Percentiles rank a stretch among this genome's conserved stretches.
Evolutionary conservation across 2,888 invertebrate species (phyloP).

Genomic region (Tridacna crocea): DNA sequence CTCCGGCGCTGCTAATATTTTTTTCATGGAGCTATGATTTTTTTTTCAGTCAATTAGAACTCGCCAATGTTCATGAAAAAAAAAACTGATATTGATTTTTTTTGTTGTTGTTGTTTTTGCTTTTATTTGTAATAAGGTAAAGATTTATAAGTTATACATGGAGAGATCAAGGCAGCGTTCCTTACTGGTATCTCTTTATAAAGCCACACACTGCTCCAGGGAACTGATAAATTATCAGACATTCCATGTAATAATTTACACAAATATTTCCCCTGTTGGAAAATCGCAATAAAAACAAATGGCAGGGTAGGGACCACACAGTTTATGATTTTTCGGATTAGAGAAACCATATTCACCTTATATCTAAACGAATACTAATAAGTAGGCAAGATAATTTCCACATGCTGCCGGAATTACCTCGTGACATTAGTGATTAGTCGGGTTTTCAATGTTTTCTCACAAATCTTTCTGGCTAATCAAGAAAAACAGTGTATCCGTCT

Average conservation of each 20-base stretch:
- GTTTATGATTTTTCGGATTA: constrained; percentile 22
- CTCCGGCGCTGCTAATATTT: no score
- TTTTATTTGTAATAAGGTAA: no score
- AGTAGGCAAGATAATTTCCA: constrained; percentile 56
- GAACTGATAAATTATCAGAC: constrained; percentile 10
- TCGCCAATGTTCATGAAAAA: no score
- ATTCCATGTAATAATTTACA: constrained; percentile 9
- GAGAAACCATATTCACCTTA: constrained; percentile 10
- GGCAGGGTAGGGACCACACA: constrained; percentile 16
- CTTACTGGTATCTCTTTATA: not conserved
- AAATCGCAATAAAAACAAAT: constrained; percentile 18
- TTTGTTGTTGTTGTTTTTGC: no score
- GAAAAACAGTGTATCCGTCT: constrained; percentile 52
- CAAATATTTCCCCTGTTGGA: not conserved
- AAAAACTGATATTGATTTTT: no score
- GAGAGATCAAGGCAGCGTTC: not conserved
- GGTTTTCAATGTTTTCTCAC: constrained; percentile 47
- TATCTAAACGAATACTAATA: constrained; percentile 27
- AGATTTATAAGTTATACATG: no score
- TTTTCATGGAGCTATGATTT: no score
- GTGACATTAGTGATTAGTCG: constrained; percentile 46
- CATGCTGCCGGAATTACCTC: constrained; percentile 48
- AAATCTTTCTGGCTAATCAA: constrained; percentile 46
- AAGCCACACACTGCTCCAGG: not conserved
- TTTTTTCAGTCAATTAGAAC: no score